These are phyloP conservation scores for Gymnosoma rotundatum DNA, from an alignment of 2,888 invertebrate species.

Conservation along the genomic window DNA sequence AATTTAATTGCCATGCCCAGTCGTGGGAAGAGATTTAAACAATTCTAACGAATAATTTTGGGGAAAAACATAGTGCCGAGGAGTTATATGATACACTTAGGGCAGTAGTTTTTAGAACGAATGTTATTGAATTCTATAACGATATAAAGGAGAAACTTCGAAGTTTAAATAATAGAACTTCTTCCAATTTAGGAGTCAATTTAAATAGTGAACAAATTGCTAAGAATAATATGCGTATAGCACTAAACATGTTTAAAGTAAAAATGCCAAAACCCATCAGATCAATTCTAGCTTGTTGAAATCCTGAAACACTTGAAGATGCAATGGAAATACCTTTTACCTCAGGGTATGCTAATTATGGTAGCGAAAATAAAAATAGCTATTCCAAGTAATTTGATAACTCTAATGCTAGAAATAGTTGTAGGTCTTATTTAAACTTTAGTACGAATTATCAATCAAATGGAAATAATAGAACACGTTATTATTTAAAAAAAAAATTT, in stretches of 20 bases:
- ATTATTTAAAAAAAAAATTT: no score
- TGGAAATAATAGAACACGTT: no score
- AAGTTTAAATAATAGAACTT: not conserved
- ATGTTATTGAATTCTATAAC: not conserved
- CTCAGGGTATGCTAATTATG: not conserved
- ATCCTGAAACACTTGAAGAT: not conserved
- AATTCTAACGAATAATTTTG: not conserved
- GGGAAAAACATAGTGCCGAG: no score
- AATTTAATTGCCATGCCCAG: slow-evolving; percentile 10
- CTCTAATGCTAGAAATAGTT: not conserved
- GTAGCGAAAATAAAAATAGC: not conserved
- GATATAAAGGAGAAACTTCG: not conserved
- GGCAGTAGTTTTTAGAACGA: not conserved
- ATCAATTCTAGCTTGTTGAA: not conserved
- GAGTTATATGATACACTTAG: not conserved
- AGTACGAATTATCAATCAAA: no score
- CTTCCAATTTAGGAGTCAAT: not conserved
- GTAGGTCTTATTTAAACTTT: no score
- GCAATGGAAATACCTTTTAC: not conserved
- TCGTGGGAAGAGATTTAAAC: not conserved
- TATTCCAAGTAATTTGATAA: not conserved
- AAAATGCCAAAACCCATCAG: not conserved
- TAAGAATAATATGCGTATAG: not conserved
- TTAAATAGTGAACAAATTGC: not conserved
- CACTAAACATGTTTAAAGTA: not conserved